Conservation (phyloP, 2,888 invertebrate genomes). For the Xanthorhoe spadicearia region DNA sequence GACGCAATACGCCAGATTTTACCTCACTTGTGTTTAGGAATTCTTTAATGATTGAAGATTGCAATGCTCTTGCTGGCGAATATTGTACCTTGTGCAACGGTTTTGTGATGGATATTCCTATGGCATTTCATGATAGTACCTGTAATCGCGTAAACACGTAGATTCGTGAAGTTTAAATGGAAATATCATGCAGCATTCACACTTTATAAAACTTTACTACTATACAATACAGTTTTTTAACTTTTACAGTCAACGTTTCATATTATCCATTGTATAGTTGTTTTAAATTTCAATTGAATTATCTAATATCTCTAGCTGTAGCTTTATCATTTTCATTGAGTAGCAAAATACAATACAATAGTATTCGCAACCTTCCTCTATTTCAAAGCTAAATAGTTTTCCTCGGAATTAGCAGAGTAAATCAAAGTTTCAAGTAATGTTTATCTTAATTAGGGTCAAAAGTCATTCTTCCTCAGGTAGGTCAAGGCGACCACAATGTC, state of each 20-base stretch:
- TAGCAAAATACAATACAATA: no score
- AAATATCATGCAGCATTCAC: constrained; percentile 20
- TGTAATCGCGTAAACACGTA: constrained; percentile 16
- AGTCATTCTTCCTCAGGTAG: constrained; percentile 35
- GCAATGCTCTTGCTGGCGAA: constrained; percentile 34
- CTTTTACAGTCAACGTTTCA: no score
- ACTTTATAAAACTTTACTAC: background rate
- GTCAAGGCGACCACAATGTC: constrained; percentile 40
- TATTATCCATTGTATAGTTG: no score
- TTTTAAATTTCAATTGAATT: no score
- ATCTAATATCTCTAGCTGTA: no score
- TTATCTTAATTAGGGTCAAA: constrained; percentile 33
- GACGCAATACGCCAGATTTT: constrained; percentile 46
- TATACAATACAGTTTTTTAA: background rate
- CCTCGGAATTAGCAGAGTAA: background rate
- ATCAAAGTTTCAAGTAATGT: constrained; percentile 1
- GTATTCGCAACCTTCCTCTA: no score
- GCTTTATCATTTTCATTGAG: no score
- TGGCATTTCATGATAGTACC: background rate
- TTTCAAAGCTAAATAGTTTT: no score
- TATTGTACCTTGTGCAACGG: constrained; percentile 21
- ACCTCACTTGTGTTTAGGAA: constrained; percentile 50
- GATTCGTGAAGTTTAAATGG: constrained; percentile 15
- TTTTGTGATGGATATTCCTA: constrained; percentile 7
- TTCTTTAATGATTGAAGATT: constrained; percentile 50